Evolutionary conservation across 2,113 vertebrate species (phyloP), one percentile per base, ranked within the genome.

Genomic region (Grammomys dolichurus): DNA sequence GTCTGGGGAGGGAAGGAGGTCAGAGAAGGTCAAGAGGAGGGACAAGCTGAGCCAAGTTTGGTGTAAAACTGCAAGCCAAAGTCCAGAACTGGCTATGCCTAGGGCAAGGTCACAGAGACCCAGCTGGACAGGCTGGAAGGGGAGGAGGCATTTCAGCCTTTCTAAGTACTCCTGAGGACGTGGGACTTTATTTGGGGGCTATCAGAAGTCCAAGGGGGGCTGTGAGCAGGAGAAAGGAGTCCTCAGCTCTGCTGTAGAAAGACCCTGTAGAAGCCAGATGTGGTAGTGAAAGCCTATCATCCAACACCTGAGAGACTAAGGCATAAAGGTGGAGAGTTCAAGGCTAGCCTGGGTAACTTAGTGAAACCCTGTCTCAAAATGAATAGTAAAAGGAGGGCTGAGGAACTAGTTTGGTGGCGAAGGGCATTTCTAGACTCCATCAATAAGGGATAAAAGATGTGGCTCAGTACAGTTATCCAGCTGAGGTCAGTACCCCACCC

Each of bases 181-280:
- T 87, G 33, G 46, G 31, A n/a, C 56, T 70, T 84, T 2, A 14
- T 19, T 31, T 78, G 0, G 5, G 40, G 46, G 33, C 11, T 0
- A 0, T 33, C 22, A 1, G 28, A 60, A 31, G 22, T 13, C 40
- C 13, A 0, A 3, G 2, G 16, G 54, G 24, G 9, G 31, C 31
- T 40, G 33, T 36, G n/a, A 80, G 51, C 36, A 54, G 17, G 28
- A 26, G 43, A 13, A 28, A 33, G 24, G 36, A 3, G 8, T 3
- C 28, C 36, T 10, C 63, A 31, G 7, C 70, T 80, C 78, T 1
- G 33, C 36, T 7, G 0, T 11, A 82, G 69, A 63, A 11, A 87
- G 60, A 40, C n/a, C 70, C 56, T 28, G 12, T 1, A 36, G n/a
- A 28, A 28, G 24, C 69, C 22, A 10, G 43, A n/a, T 56, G 48